These are phyloP conservation scores for Liopterus haemorrhoidalis DNA, from an alignment of 2,888 invertebrate species.

Conservation along the genomic window DNA sequence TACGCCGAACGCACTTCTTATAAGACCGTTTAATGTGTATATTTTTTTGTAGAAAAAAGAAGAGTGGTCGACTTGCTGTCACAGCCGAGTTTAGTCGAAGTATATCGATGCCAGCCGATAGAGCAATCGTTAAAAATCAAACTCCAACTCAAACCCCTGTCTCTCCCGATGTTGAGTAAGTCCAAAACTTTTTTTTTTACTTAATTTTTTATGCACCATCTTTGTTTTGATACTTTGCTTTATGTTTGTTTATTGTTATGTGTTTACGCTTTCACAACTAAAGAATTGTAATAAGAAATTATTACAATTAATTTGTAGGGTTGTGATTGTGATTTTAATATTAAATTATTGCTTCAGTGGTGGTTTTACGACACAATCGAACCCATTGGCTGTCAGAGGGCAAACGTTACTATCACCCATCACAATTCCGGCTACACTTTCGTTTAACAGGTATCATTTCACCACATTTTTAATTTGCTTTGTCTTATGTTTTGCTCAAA, in stretches of 20 bases:
- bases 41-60: constrained; percentile 58
- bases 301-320: too few species aligned
- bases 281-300: too few species aligned
- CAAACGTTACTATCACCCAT: constrained; percentile 51
- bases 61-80: constrained; percentile 57
- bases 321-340: too few species aligned
- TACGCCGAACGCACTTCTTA: too few species aligned
- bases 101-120: constrained; percentile 81
- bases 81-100: constrained; percentile 77
- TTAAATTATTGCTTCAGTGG: too few species aligned
- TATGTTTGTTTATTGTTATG: constrained; percentile 18
- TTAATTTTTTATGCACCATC: constrained; percentile 3
- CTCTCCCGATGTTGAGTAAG: constrained; percentile 68
- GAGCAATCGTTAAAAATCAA: constrained; percentile 51
- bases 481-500: constrained; percentile 11
- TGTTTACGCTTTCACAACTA: constrained; percentile 11
- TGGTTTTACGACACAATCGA: constrained; percentile 24
- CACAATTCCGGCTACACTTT: constrained; percentile 54
- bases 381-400: constrained; percentile 35
- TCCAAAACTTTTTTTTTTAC: constrained; percentile 24
- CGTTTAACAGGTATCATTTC: constrained; percentile 53
- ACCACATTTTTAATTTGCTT: constrained; percentile 10
- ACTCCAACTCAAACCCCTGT: constrained; percentile 56
- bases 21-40: constrained; percentile 6
- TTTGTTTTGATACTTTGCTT: neutral